A percentile compares a stretch with the other conserved stretches of the same genome.
These are phyloP conservation scores for Pangasius macronema DNA, from an alignment of 2,797 vertebrate species.

Conservation along the genomic window DNA sequence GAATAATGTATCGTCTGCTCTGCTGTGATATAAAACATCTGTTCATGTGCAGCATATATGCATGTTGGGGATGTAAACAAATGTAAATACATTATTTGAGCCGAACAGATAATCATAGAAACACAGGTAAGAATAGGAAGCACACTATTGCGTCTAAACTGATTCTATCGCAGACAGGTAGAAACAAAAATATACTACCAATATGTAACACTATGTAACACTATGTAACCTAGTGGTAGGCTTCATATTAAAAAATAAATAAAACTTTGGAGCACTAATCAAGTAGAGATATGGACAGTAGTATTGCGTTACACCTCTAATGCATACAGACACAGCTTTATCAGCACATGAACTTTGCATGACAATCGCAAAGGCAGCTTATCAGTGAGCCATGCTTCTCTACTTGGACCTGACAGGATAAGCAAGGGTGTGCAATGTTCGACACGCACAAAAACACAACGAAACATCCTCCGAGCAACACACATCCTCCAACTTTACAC, in stretches of 20 bases:
- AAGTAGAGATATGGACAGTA: background rate
- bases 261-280: background rate
- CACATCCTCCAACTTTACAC: slow-evolving; percentile 41
- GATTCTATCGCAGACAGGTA: background rate
- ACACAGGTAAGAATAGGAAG: background rate
- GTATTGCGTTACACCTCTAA: background rate
- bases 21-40: slow-evolving; percentile 16
- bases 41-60: background rate
- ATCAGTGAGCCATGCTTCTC: slow-evolving; percentile 20
- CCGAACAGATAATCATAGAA: background rate
- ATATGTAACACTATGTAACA: too few relatives aligned
- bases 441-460: slow-evolving; percentile 36
- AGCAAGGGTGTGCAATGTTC: slow-evolving; percentile 26
- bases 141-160: too few relatives aligned
- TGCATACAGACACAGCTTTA: slow-evolving; percentile 62
- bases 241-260: background rate
- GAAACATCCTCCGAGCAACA: slow-evolving; percentile 25
- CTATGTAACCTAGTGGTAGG: background rate
- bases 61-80: background rate
- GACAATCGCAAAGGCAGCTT: slow-evolving; percentile 70
- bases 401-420: slow-evolving; percentile 28
- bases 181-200: background rate
- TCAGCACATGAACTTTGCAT: slow-evolving; percentile 75
- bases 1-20: background rate
- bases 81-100: background rate